Evolutionary conservation across 2,888 invertebrate species (phyloP).

Genomic region (Cheilosia vulpina): DNA sequence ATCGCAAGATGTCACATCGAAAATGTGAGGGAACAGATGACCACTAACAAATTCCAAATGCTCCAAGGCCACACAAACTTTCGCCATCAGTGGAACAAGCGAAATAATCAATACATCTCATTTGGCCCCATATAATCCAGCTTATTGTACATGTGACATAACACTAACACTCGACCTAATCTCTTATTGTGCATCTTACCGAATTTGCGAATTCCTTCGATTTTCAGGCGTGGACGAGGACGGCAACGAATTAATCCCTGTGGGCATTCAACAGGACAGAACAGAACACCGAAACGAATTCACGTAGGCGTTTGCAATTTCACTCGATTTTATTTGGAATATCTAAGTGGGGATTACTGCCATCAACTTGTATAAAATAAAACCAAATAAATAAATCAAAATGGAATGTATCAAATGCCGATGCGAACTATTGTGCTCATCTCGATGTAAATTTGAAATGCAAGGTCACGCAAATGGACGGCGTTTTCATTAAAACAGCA

Average conservation of each 20-base stretch:
- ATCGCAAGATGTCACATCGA: slow-evolving; percentile 1
- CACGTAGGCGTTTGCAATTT: not conserved
- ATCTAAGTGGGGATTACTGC: not conserved
- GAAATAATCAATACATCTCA: slow-evolving; percentile 26
- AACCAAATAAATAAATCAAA: not conserved
- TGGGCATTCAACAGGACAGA: slow-evolving; percentile 34
- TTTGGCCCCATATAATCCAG: not conserved
- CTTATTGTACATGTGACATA: not conserved
- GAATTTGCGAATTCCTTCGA: not conserved
- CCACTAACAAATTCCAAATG: not conserved
- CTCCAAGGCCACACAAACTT: slow-evolving; percentile 28
- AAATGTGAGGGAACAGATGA: not conserved
- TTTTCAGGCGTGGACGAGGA: not conserved
- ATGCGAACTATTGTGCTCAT: not conserved
- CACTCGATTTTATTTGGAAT: slow-evolving; percentile 10
- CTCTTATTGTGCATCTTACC: not conserved
- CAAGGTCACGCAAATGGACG: no score
- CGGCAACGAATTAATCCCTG: slow-evolving; percentile 10
- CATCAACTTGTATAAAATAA: not conserved
- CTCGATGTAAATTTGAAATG: not conserved
- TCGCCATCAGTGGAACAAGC: not conserved
- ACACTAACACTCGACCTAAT: not conserved
- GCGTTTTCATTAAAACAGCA: not conserved
- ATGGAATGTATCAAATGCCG: slow-evolving; percentile 1
- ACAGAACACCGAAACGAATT: not conserved